Percentiles rank a stretch among this genome's conserved stretches.
These are phyloP conservation scores for Mercenaria mercenaria DNA, from an alignment of 1,140 invertebrate species.

Conservation along the genomic window DNA sequence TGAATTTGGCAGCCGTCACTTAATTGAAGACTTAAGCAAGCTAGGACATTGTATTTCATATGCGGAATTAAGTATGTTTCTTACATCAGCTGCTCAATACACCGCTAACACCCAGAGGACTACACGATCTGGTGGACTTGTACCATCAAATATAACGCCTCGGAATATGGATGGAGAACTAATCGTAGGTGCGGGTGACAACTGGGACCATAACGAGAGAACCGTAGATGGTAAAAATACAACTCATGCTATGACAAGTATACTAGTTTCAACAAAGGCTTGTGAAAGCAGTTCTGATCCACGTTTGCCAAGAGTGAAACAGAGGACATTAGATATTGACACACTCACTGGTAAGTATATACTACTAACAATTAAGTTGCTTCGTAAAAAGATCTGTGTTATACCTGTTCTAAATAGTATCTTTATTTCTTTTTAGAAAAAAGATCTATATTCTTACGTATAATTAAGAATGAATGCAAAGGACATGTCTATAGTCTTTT, in stretches of 20 bases:
- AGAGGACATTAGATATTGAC: neutral
- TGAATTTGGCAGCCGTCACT: neutral
- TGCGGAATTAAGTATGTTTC: constrained; percentile 24
- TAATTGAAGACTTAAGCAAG: constrained; percentile 7
- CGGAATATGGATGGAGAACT: neutral
- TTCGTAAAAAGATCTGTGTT: too few species aligned
- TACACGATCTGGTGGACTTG: neutral
- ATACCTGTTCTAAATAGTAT: too few species aligned
- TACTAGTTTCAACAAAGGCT: neutral
- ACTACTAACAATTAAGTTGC: neutral
- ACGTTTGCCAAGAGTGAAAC: neutral
- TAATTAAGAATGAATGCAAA: too few species aligned
- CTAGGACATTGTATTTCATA: constrained; percentile 5
- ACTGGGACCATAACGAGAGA: constrained; percentile 58
- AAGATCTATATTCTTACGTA: too few species aligned
- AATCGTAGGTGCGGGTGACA: constrained; percentile 34
- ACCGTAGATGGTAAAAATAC: constrained; percentile 28
- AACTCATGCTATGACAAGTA: neutral
- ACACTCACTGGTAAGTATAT: neutral
- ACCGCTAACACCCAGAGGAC: neutral
- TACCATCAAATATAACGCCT: neutral
- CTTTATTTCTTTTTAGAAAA: too few species aligned
- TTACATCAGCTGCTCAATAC: constrained; percentile 16
- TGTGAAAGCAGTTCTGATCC: neutral
- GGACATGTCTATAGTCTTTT: too few species aligned